Base-by-base conservation (phyloP, 2,888 invertebrate species). In the Diarsia brunnea region DNA sequence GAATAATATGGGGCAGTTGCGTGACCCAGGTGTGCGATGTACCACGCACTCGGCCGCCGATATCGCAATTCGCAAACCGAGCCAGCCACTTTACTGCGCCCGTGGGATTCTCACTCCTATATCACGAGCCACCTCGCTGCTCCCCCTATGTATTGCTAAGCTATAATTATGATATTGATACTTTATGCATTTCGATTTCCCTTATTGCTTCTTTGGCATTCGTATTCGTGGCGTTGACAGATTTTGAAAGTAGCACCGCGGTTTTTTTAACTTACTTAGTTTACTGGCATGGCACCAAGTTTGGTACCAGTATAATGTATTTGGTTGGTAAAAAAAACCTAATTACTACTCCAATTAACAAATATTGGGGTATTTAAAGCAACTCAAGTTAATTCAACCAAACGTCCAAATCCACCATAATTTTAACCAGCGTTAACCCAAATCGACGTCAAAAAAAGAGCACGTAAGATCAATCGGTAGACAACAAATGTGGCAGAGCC, bases 51-150 rank as follows among this genome's bases (percentile, higher is more conserved):
- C 78, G 75, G 75, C 74, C 70, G 68, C 55, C 88, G 89, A 88
- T 91, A 92, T 91, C 90, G 91, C 89, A 89, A 89, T 91, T 90
- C 89, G 89, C 89, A 87, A 84, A 87, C 90, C 89, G 90, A 90
- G 87, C 89, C 91, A 90, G 90, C 89, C 93, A 88, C 88, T 91
- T 92, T 93, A 94, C 89, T 88, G 89, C 91, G 84, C 94, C 92
- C 93, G 78, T 82, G 93, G 93, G 93, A 92, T 83, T 45, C 68
- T 43, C 78, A 77, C 90, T 90, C 87, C 89, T 90, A 91, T 90
- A 92, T 92, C 91, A 88, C 78, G 79, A 76, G 43, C 81, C 73
- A 63, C 73, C 82, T 61, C 86, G 24, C 55, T 65, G 27, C 71
- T 68, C 70, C 76, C 75, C 87, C 67, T 60, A 68, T 58, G 71